These are phyloP conservation scores for Eupithecia vulgata DNA, from an alignment of 2,888 invertebrate genomes.

Conservation along the genomic window DNA sequence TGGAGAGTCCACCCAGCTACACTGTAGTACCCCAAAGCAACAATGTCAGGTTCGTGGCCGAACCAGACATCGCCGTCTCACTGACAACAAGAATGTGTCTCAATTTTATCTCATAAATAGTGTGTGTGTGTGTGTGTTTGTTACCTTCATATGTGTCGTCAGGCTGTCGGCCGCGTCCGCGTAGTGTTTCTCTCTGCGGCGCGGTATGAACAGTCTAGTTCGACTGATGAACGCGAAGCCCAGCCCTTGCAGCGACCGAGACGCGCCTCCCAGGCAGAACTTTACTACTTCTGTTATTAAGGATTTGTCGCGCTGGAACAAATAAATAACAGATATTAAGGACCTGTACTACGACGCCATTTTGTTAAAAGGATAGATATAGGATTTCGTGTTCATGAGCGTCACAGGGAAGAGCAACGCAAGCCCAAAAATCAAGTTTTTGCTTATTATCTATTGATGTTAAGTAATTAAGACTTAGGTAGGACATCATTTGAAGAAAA, in stretches of 20 bases:
- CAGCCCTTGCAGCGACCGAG: slow-evolving; percentile 77
- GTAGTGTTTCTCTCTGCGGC: slow-evolving; percentile 56
- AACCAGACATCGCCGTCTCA: too few relatives aligned
- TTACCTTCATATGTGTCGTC: slow-evolving; percentile 58
- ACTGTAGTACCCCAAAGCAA: not conserved
- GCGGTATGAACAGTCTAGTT: slow-evolving; percentile 71
- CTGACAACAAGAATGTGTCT: too few relatives aligned
- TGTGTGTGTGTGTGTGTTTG: not conserved
- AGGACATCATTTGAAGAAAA: too few relatives aligned
- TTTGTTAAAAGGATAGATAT: too few relatives aligned
- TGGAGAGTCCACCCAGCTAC: too few relatives aligned
- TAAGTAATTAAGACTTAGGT: too few relatives aligned
- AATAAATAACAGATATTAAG: not conserved
- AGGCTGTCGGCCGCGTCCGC: slow-evolving; percentile 57
- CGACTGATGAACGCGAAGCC: slow-evolving; percentile 72
- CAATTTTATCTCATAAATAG: not conserved
- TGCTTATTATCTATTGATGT: too few relatives aligned
- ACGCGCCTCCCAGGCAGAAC: slow-evolving; percentile 58
- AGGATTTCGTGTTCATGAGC: too few relatives aligned
- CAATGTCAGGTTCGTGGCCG: not conserved
- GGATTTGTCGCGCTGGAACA: slow-evolving; percentile 46
- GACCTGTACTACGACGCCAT: too few relatives aligned
- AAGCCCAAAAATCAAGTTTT: too few relatives aligned
- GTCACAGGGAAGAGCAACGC: too few relatives aligned
- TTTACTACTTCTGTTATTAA: slow-evolving; percentile 65